phyloP scores from a whole-genome alignment of 2,113 vertebrate genomes.

The Hydrochoerus hydrochaeris region DNA sequence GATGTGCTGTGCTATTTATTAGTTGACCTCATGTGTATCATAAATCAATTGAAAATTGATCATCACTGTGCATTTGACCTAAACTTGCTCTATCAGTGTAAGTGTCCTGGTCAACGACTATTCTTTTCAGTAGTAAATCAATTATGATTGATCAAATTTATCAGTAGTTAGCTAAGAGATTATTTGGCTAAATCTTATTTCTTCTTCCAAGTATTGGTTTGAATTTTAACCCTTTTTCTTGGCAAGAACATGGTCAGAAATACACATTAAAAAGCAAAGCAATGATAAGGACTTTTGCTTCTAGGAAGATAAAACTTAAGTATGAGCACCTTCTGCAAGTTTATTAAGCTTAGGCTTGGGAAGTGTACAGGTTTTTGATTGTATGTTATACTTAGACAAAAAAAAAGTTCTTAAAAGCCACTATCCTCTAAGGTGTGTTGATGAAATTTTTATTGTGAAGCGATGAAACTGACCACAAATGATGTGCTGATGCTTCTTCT shows the following conservation, averaged over 20 bases:
- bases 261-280: neutral
- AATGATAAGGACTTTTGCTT: neutral
- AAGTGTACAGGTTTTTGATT: neutral
- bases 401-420: neutral
- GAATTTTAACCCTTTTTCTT: neutral
- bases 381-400: neutral
- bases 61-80: neutral
- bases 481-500: neutral
- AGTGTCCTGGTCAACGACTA: neutral
- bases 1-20: neutral
- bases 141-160: slow-evolving; percentile 6
- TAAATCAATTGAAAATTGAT: slow-evolving; percentile 43
- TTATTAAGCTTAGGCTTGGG: neutral
- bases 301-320: neutral
- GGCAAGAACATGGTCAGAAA: slow-evolving; percentile 9
- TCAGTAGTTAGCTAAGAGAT: slow-evolving; percentile 25
- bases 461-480: slow-evolving; percentile 33
- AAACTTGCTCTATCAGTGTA: neutral
- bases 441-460: slow-evolving; percentile 43
- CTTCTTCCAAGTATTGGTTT: neutral
- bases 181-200: slow-evolving; percentile 27
- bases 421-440: neutral
- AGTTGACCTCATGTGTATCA: neutral
- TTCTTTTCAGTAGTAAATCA: slow-evolving; percentile 31
- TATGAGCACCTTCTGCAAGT: neutral